Conservation (phyloP, 2,888 invertebrate species). For the Galeruca laticollis region DNA sequence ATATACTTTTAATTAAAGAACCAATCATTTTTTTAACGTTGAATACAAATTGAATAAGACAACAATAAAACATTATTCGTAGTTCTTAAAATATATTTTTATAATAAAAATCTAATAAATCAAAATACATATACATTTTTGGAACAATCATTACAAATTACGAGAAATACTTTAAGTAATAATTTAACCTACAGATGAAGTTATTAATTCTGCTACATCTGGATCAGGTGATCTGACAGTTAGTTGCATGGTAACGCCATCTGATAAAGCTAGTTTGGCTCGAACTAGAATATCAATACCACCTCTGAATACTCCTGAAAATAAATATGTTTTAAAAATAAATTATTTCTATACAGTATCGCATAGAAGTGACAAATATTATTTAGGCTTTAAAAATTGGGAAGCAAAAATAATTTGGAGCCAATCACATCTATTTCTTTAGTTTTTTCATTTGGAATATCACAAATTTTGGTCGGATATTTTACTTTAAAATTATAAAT, state of each 20-base stretch:
- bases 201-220: conserved; percentile 87
- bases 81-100: not conserved
- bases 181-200: conserved; percentile 84
- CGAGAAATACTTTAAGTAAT: not conserved
- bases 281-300: conserved; percentile 90
- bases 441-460: too few relatives aligned
- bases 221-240: conserved; percentile 89
- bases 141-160: not conserved
- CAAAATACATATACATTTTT: conserved; percentile 19
- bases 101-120: conserved; percentile 14
- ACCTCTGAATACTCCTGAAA: conserved; percentile 85
- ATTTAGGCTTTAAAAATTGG: too few relatives aligned
- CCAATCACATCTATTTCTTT: too few relatives aligned
- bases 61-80: not conserved
- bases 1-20: too few relatives aligned
- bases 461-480: too few relatives aligned
- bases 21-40: too few relatives aligned
- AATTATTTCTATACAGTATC: too few relatives aligned
- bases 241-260: conserved; percentile 94
- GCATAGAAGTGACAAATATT: too few relatives aligned
- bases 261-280: conserved; percentile 84
- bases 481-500: too few relatives aligned
- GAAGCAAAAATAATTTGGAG: too few relatives aligned
- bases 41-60: too few relatives aligned
- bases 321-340: conserved; percentile 22